Conservation (phyloP, 2,888 invertebrate genomes). For the Drosophila paracracens region DNA sequence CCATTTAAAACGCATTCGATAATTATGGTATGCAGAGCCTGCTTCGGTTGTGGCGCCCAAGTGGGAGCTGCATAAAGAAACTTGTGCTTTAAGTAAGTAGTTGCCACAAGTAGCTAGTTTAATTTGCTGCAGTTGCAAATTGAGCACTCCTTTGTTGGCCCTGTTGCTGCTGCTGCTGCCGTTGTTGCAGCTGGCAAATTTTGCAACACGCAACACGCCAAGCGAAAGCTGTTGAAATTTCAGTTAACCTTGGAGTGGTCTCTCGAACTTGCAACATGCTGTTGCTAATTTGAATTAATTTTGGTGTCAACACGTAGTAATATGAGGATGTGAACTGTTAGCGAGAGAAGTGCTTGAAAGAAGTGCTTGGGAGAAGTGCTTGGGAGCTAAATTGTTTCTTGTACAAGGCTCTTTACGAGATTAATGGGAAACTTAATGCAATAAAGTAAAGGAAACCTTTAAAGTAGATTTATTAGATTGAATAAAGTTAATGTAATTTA, state of each 20-base stretch:
- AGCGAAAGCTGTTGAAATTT: slow-evolving; percentile 75
- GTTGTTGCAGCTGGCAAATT: slow-evolving; percentile 39
- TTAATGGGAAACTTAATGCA: slow-evolving; percentile 15
- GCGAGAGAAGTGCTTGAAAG: slow-evolving; percentile 19
- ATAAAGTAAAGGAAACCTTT: background rate
- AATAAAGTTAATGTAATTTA: background rate
- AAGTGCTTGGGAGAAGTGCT: slow-evolving; percentile 3
- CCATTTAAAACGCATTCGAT: slow-evolving; percentile 70
- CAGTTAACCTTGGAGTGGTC: slow-evolving; percentile 55
- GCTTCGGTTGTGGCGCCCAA: slow-evolving; percentile 4
- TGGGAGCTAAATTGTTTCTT: background rate
- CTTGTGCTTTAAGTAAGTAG: slow-evolving; percentile 43
- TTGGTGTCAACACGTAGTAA: slow-evolving; percentile 76
- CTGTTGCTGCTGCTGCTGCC: slow-evolving; percentile 21
- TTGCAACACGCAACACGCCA: slow-evolving; percentile 69
- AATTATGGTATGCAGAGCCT: slow-evolving; percentile 61
- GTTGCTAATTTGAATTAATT: slow-evolving; percentile 76
- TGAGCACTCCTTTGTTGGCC: slow-evolving; percentile 49
- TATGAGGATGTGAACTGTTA: slow-evolving; percentile 71
- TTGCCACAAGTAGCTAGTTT: slow-evolving; percentile 57
- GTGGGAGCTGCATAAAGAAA: slow-evolving; percentile 6
- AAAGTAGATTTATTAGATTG: background rate
- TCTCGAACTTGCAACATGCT: slow-evolving; percentile 42
- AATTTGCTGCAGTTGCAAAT: slow-evolving; percentile 50
- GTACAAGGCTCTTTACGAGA: slow-evolving; percentile 5